Evolutionary conservation across 2,888 invertebrate genomes (phyloP), one percentile per base, ranked within the genome.

Genomic region (Prosapia bicincta): DNA sequence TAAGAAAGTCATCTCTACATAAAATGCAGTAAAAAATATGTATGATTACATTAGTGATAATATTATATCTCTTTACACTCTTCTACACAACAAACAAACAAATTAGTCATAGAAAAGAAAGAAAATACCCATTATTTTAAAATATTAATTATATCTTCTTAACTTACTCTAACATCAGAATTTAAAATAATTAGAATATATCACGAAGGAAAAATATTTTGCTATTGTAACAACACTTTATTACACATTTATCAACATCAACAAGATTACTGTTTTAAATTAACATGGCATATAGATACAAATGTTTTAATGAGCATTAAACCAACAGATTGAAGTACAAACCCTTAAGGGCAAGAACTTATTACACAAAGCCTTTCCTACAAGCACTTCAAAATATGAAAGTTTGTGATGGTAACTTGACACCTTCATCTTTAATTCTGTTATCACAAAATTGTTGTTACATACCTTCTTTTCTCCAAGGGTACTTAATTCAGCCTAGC

Each of bases 281-380:
- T 54, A 54, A 54, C 54, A 54, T 54, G n/a, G 20, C 54, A 20
- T 54, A 54, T n/a, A 13, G 3, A 3, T 54, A 10, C 13, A 13
- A 54, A 54, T 54, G 20, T n/a, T 54, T 20, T n/a, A 54, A 54
- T 54, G 54, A 54, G 54, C 54, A 20, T 20, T 5, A 20, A 54
- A 54, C n/a, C 54, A 20, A 54, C 7, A 13, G 38, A 7, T 38
- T 20, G 54, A n/a, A 20, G 54, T 20, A 20, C 54, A 20, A 20
- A 54, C 20, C 54, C 20, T 20, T 20, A 13, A 13, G 13, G 10
- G 69, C 32, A 66, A 26, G 38, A 74, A 66, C 20, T 26, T 69
- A 75, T 69, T 75, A 70, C 75, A 70, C 75, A 70, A 75, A 66
- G 75, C 65, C 71, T 5, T 70, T 24, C 71, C 38, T 67, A 38